Evolutionary conservation across 2,888 invertebrate genomes (phyloP), one percentile per base, ranked within the genome.

Genomic region (Dermolepida albohirtum): DNA sequence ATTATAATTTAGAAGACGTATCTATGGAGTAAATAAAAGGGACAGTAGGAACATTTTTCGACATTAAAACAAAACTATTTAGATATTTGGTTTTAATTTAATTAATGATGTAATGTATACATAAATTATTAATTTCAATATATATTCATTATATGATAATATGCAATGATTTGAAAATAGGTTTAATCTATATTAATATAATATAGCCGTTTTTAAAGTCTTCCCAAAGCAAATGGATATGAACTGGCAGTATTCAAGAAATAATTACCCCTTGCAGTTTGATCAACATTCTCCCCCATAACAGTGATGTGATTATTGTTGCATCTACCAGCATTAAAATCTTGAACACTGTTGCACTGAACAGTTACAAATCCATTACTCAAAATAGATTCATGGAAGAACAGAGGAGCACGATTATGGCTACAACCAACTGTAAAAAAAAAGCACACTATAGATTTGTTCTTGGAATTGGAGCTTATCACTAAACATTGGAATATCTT

Each of bases 211-310:
- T 34, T 1, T 34, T 27, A 50, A 51, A 51, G 41, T 41, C 16
- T 22, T 4, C 64, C 64, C 41, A 64, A 40, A 52, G 67, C 67
- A 39, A 63, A 67, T 54, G 67, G 67, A 51, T 34, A 6, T 11
- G 44, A 52, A 11, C 41, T 7, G 43, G 41, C 44, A 11, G 67
- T 67, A 43, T 67, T 67, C 39, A 67, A 40, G 29, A 40, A 50
- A 22, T 41, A 67, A 40, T 67, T 44, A 29, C 67, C 67, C 40
- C 62, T 16, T 34, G 29, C 27, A 4, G 11, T 27, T 47, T 47
- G 44, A 34, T 64, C 40, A 11, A 54, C 54, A 14, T 68, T 49
- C 64, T 68, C 64, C n/a, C 68, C 68, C 68, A 68, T 68, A 47
- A 68, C 40, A 10, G 44, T 64, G 14, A 40, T 63, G 8, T 14